Evolutionary conservation across 1,140 invertebrate genomes (phyloP).

Genomic region (Ditylenchus dipsaci): DNA sequence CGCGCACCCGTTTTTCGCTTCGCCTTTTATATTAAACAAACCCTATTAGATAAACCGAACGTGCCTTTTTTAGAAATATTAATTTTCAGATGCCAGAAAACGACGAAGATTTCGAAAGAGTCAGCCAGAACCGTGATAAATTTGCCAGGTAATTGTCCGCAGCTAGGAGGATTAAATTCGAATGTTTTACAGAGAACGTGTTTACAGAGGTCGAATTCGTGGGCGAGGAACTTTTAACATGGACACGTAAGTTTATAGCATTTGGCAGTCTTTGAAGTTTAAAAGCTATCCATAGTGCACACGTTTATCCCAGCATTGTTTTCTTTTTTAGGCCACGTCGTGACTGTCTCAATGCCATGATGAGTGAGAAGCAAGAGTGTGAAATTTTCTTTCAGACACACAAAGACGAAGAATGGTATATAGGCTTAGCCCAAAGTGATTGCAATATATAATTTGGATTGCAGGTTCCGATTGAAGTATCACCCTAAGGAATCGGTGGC

Average conservation of each 20-base stretch:
- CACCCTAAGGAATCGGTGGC: slow-evolving; percentile 91
- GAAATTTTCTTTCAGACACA: slow-evolving; percentile 98
- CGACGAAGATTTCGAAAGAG: slow-evolving; percentile 1
- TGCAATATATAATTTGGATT: slow-evolving; percentile 45
- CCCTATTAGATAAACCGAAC: too few relatives aligned
- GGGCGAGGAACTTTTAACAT: slow-evolving; percentile 1
- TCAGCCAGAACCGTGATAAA: slow-evolving; percentile 1
- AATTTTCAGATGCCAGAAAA: not conserved
- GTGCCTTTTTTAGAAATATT: not conserved
- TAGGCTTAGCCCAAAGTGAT: slow-evolving; percentile 58
- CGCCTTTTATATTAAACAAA: too few relatives aligned
- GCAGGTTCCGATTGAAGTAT: slow-evolving; percentile 97
- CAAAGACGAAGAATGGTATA: slow-evolving; percentile 99
- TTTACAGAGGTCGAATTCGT: not conserved
- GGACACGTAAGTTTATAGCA: not conserved
- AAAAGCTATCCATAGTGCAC: not conserved
- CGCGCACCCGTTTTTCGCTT: too few relatives aligned
- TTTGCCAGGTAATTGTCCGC: not conserved
- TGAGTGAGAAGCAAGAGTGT: slow-evolving; percentile 77
- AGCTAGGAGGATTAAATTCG: too few relatives aligned
- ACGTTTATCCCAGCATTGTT: too few relatives aligned
- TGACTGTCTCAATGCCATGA: not conserved
- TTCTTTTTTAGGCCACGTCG: not conserved
- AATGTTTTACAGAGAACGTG: not conserved
- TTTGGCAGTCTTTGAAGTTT: not conserved